Conservation (phyloP, 2,113 vertebrate species). For the Capreolus pygargus region DNA sequence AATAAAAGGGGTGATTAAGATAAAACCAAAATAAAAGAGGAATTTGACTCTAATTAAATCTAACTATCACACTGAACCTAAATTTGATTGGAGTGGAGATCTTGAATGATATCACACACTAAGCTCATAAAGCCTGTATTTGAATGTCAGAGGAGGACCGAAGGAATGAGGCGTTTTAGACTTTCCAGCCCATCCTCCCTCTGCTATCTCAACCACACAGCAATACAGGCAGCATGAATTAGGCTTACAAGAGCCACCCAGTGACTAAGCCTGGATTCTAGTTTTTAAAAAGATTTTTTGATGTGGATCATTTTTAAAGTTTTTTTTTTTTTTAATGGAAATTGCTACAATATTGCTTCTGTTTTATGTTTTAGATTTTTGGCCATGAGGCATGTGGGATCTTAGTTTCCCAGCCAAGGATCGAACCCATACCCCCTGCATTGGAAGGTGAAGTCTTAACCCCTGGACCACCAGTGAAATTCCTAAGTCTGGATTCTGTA, state of each 20-base stretch:
- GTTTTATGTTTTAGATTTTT: neutral
- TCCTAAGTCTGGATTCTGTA: neutral
- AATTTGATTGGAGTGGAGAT: slow-evolving; percentile 37
- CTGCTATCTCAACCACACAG: neutral
- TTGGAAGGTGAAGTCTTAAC: neutral
- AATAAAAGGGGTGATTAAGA: slow-evolving; percentile 32
- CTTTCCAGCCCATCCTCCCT: neutral
- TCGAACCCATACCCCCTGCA: neutral
- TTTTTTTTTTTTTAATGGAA: neutral
- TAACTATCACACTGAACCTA: neutral
- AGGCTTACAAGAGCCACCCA: neutral
- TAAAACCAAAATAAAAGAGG: slow-evolving; percentile 42
- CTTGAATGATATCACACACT: neutral
- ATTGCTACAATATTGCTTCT: neutral
- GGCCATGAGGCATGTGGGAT: neutral
- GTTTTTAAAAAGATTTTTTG: neutral
- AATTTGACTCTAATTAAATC: slow-evolving; percentile 27
- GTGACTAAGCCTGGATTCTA: neutral
- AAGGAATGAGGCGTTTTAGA: neutral
- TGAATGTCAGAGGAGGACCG: neutral
- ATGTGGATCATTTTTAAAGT: neutral
- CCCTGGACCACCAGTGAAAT: neutral
- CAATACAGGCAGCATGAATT: no score
- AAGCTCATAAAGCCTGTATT: neutral
- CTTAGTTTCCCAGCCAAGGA: neutral